Evolutionary conservation across 2,888 invertebrate species (phyloP).

Genomic region (Acanthosepion esculentum): DNA sequence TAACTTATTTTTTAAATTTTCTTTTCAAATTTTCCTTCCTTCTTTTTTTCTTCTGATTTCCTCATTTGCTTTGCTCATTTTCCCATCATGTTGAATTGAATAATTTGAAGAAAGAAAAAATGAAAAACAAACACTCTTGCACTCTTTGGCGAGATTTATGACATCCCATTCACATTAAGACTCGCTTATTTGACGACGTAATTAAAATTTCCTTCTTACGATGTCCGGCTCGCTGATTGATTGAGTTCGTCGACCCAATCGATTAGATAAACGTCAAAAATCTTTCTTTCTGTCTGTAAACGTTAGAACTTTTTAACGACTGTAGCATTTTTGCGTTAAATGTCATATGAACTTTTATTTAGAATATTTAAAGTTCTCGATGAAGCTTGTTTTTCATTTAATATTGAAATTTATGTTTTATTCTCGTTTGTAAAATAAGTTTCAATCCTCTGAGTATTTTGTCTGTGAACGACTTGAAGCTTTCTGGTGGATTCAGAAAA

Average conservation of each 20-base stretch:
- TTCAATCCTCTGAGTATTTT: neutral
- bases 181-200: constrained; percentile 33
- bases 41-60: neutral
- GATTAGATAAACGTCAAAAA: neutral
- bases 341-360: neutral
- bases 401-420: neutral
- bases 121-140: neutral
- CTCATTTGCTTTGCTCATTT: neutral
- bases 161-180: neutral
- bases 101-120: neutral
- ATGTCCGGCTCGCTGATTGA: neutral
- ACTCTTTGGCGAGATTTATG: neutral
- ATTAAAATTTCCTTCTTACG: constrained; percentile 20
- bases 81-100: neutral
- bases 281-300: neutral
- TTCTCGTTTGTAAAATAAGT: neutral
- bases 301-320: neutral
- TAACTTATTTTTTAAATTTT: neutral
- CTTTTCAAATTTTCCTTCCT: neutral
- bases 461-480: neutral
- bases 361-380: neutral
- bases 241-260: neutral
- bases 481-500: neutral
- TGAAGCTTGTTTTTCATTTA: neutral
- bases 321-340: neutral